These are phyloP conservation scores for Crepidodera aurea DNA, from an alignment of 2,888 invertebrate species.

Conservation along the genomic window DNA sequence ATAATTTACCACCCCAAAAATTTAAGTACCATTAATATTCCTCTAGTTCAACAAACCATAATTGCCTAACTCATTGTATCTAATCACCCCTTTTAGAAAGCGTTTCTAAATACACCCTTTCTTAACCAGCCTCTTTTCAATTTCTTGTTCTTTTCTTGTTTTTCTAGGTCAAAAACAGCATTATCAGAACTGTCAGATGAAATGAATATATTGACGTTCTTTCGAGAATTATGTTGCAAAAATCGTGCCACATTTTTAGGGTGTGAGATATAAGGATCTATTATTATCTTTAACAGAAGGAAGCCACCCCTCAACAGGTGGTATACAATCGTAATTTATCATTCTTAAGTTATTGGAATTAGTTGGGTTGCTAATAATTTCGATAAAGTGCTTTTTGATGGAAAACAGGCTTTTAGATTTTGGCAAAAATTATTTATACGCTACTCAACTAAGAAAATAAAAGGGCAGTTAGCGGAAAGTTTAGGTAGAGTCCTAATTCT, in stretches of 20 bases:
- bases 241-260: slow-evolving; percentile 34
- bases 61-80: neutral
- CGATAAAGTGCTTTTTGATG: too few relatives aligned
- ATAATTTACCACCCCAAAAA: neutral
- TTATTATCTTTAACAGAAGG: slow-evolving; percentile 33
- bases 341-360: slow-evolving; percentile 26
- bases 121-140: neutral
- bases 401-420: too few relatives aligned
- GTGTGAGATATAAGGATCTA: slow-evolving; percentile 30
- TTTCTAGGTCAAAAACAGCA: slow-evolving; percentile 26
- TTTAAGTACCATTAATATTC: neutral
- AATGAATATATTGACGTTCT: slow-evolving; percentile 36
- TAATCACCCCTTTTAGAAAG: slow-evolving; percentile 22
- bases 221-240: slow-evolving; percentile 30
- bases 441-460: too few relatives aligned
- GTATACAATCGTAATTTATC: slow-evolving; percentile 27
- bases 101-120: slow-evolving; percentile 24
- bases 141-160: slow-evolving; percentile 13
- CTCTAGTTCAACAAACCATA: neutral
- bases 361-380: too few relatives aligned
- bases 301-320: slow-evolving; percentile 34
- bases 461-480: too few relatives aligned
- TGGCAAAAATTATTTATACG: too few relatives aligned
- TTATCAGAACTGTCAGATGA: slow-evolving; percentile 34
- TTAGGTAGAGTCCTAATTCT: too few relatives aligned